Evolutionary conservation across 2,113 vertebrate genomes (phyloP).

Genomic region (Zeus faber): DNA sequence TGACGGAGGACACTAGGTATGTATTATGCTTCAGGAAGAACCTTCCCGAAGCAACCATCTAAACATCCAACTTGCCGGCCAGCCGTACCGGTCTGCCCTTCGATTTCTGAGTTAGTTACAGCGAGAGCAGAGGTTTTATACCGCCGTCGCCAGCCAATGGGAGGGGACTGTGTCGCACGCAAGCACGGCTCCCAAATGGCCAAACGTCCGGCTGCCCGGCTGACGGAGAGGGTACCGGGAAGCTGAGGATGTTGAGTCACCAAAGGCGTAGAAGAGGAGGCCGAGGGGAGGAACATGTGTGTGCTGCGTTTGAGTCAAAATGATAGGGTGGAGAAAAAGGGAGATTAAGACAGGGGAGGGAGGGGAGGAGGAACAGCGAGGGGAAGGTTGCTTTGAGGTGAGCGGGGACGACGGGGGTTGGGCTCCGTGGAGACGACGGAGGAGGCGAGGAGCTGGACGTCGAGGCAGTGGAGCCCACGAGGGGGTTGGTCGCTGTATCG

Average conservation of each 20-base stretch:
- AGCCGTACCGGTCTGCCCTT: too few species aligned
- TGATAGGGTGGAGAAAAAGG: background rate
- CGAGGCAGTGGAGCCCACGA: slow-evolving; percentile 29
- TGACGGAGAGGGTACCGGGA: too few species aligned
- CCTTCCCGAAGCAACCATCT: too few species aligned
- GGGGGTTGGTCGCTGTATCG: too few species aligned
- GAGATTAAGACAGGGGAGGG: background rate
- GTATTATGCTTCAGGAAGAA: too few species aligned
- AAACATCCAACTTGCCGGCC: too few species aligned
- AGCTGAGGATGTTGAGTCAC: slow-evolving; percentile 46
- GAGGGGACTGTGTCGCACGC: slow-evolving; percentile 37
- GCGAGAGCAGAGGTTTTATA: slow-evolving; percentile 17
- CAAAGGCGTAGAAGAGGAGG: slow-evolving; percentile 1
- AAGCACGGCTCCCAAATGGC: slow-evolving; percentile 45
- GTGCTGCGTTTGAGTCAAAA: too few species aligned
- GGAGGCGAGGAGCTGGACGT: slow-evolving; percentile 18
- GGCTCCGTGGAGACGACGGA: background rate
- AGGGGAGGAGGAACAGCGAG: background rate
- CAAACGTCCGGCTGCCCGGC: too few species aligned
- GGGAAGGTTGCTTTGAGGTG: background rate
- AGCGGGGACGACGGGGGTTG: background rate
- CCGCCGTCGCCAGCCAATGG: slow-evolving; percentile 33
- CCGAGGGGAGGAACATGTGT: background rate
- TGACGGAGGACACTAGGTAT: too few species aligned
- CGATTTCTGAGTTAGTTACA: too few species aligned